These are phyloP conservation scores for Bellardia pandia DNA, from an alignment of 2,888 invertebrate genomes.

Conservation along the genomic window DNA sequence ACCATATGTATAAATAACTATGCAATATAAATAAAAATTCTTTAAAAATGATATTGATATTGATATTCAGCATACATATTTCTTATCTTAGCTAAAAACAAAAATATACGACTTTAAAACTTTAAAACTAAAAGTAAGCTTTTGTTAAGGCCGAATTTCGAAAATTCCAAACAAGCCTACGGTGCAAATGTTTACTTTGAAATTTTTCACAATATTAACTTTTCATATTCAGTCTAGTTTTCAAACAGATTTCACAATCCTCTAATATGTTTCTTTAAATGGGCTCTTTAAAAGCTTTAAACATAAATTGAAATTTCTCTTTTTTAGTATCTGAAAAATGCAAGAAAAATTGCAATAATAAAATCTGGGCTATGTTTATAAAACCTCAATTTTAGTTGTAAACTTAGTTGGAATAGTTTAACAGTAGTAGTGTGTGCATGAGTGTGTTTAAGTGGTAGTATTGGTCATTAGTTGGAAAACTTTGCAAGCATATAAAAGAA, in stretches of 20 bases:
- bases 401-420: slow-evolving; percentile 17
- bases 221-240: too few relatives aligned
- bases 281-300: slow-evolving; percentile 19
- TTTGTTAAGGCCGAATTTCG: too few relatives aligned
- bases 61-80: too few relatives aligned
- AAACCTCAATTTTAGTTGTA: slow-evolving; percentile 50
- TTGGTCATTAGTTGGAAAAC: slow-evolving; percentile 8
- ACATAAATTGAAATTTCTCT: neutral
- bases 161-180: too few relatives aligned
- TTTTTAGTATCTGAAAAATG: slow-evolving; percentile 20
- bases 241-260: neutral
- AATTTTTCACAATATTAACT: too few relatives aligned
- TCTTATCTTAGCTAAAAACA: too few relatives aligned
- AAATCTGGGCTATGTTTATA: slow-evolving; percentile 53
- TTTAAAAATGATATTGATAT: too few relatives aligned
- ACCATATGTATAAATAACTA: too few relatives aligned
- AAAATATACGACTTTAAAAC: too few relatives aligned
- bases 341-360: slow-evolving; percentile 1
- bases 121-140: too few relatives aligned
- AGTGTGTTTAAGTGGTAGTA: neutral
- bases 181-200: too few relatives aligned
- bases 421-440: neutral
- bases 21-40: too few relatives aligned
- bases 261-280: neutral
- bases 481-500: slow-evolving; percentile 34